Evolutionary conservation across 2,113 vertebrate genomes (phyloP).

Genomic region (Calcarius ornatus): DNA sequence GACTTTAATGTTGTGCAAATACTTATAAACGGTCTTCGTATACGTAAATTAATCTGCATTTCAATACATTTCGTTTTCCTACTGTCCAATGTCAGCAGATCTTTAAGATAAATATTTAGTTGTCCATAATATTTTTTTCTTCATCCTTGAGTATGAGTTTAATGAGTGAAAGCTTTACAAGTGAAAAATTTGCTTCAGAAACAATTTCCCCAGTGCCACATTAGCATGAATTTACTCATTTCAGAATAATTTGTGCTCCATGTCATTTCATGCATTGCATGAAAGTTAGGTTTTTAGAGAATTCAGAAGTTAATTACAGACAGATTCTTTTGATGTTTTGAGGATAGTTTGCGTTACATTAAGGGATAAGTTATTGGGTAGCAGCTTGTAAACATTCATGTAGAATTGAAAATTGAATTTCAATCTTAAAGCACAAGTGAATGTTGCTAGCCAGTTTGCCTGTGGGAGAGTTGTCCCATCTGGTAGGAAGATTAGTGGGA

Average conservation of each 20-base stretch:
- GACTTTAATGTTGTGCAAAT: not conserved
- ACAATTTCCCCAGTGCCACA: not conserved
- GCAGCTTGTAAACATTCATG: not conserved
- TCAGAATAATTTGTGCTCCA: not conserved
- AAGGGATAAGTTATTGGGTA: not conserved
- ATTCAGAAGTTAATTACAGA: not conserved
- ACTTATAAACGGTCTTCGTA: not conserved
- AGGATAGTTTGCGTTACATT: not conserved
- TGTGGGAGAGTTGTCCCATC: not conserved
- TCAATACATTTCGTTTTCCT: not conserved
- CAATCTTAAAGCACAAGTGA: not conserved
- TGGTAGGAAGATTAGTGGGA: not conserved
- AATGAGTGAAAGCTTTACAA: not conserved
- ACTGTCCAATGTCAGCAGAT: not conserved
- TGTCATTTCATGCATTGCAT: not conserved
- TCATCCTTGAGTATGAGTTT: not conserved
- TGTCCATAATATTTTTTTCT: not conserved
- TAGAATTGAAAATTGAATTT: not conserved
- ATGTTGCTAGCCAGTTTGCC: not conserved
- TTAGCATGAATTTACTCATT: not conserved
- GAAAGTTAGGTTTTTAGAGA: not conserved
- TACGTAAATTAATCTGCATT: not conserved
- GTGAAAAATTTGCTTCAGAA: constrained; percentile 1
- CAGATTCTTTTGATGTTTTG: not conserved
- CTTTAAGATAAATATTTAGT: not conserved